Conservation (phyloP, 2,113 vertebrate genomes). For the Pteropus alecto region DNA sequence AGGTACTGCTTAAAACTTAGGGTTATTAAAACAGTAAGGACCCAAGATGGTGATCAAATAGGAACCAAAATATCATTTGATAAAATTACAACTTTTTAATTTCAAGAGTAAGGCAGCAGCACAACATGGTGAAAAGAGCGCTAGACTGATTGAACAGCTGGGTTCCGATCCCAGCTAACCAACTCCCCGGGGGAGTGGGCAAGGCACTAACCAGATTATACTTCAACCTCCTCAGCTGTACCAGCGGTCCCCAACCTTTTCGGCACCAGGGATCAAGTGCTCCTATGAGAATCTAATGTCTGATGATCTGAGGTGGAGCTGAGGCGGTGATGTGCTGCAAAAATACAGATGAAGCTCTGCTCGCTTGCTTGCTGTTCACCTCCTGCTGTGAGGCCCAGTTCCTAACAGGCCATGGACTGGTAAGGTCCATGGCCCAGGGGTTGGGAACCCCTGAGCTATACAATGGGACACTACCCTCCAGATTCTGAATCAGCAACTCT, state of each 20-base stretch:
- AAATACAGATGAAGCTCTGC: no score
- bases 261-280: no score
- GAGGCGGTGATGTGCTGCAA: no score
- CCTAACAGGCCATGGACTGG: no score
- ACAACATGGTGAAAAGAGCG: neutral
- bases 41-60: neutral
- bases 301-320: no score
- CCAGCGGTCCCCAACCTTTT: neutral
- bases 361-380: no score
- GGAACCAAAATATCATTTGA: conserved; percentile 29
- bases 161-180: neutral
- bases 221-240: conserved; percentile 29
- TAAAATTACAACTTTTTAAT: conserved; percentile 37
- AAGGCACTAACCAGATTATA: neutral
- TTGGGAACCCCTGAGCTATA: neutral
- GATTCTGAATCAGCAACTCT: conserved; percentile 4
- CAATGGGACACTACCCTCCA: conserved; percentile 15
- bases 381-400: no score
- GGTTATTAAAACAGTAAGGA: neutral
- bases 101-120: neutral
- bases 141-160: neutral
- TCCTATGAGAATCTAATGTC: no score
- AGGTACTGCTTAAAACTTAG: neutral
- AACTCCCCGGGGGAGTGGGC: neutral
- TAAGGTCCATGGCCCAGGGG: no score